Evolutionary conservation across 2,888 invertebrate genomes (phyloP), one percentile per base, ranked within the genome.

Genomic region (Aporophyla nigra): DNA sequence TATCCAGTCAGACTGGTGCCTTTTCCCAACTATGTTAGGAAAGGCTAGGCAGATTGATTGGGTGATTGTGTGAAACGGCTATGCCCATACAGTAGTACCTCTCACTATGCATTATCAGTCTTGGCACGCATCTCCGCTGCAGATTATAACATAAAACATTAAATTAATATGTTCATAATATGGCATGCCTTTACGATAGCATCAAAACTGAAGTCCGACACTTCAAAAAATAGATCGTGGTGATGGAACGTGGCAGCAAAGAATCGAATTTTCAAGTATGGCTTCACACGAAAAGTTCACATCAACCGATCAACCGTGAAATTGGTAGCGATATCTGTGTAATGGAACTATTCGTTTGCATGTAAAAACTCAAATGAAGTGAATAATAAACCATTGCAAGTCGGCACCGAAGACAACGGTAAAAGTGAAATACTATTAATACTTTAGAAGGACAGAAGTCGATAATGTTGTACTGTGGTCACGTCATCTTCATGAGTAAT

Each of bases 261-360:
- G 33, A 56, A 75, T 43, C 40, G 27, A 51, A 51, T 78, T n/a
- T 43, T 19, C 19, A 58, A 67, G 49, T 27, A 24, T 59, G 33
- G 10, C 4, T 24, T 61, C 61, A 58, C 56, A 46, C 24, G 63
- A n/a, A n/a, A 70, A 24, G 21, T 24, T 73, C 46, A 66, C 66
- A 63, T 63, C 54, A 53, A 59, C 56, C 67, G 27, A 67, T 73
- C 62, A 82, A 83, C 71, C 71, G 56, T 82, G 59, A 83, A 83
- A 82, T 78, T 71, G 56, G 19, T 61, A 61, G n/a, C 54, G 56
- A 63, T 68, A 71, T 54, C 14, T 69, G 14, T 72, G 54, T 62
- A 59, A 56, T 79, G 49, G 56, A 81, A 68, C n/a, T 49, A 61
- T 54, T 82, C 51, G 51, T 51, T 66, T 51, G 59, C 54, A 21